Base-by-base conservation (phyloP, 1,140 invertebrate genomes). In the Hyphantria cunea region DNA sequence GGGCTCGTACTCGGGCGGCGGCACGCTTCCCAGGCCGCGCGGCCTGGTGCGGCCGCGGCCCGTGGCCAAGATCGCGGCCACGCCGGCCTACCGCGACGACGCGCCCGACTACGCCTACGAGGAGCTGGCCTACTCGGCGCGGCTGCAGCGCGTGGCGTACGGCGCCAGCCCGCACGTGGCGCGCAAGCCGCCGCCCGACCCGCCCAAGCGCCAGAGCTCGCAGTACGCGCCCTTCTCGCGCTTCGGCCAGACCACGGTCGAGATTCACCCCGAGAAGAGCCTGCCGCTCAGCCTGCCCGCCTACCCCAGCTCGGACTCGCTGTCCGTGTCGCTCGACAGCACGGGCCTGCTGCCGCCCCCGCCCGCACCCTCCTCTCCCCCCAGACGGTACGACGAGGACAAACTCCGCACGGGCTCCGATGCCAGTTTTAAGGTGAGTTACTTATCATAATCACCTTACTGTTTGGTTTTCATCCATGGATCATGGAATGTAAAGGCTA, bases 1-100 rank as follows among this genome's bases (percentile, higher is more conserved):
- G 88, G 92, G 91, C 13, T 91, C 92, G 0, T 94, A 95, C 59
- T 92, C 94, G 78, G 95, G 95, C 13, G 96, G 96, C 6, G 96
- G 97, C 25, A 98, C 96, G 3, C 89, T 97, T 63, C 96, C 97
- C 0, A 93, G 97, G 64, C 97, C 97, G 3, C 93, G 96, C 75
- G 95, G 94, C 9, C 91, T 96, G 5, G 95, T 96, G 10, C 94
- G 96, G 75, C 95, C 95, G 3, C 90, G 95, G 62, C 96, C 96
- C n/a, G 94, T 97, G 11, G 96, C 96, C 0, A 97, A 97, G 91
- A 96, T 97, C 72, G 91, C 93, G 37, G 94, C 94, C 0, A 95
- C 88, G 5, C 91, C 92, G 0, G 87, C 86, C n/a, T 86, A 84
- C 39, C 78, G 92, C 58, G 92, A 93, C 72, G 92, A 92, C 39